Conservation (phyloP, 2,113 vertebrate species). For the Arvicanthis niloticus region DNA sequence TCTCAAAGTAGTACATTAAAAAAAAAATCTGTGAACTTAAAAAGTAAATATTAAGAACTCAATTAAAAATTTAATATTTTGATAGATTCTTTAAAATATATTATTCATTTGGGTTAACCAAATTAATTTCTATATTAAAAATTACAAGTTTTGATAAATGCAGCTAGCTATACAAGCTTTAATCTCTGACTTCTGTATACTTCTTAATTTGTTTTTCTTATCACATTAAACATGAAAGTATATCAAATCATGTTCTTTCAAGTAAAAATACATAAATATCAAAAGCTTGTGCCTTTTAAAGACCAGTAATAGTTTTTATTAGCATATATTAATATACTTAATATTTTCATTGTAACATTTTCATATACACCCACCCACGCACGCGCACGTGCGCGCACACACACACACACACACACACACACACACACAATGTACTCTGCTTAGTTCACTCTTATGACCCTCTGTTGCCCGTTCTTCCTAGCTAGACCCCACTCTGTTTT, state of each 20-base stretch:
- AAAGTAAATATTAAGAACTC: not conserved
- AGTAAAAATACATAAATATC: constrained; percentile 34
- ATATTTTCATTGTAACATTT: not conserved
- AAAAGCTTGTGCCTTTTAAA: constrained; percentile 28
- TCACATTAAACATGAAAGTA: constrained; percentile 54
- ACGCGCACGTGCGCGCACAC: no score
- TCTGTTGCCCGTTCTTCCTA: not conserved
- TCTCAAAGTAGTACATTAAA: constrained; percentile 88
- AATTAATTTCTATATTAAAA: constrained; percentile 52
- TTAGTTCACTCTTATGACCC: not conserved
- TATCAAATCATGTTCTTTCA: constrained; percentile 30
- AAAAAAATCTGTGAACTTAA: constrained; percentile 7
- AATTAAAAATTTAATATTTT: not conserved
- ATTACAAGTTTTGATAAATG: constrained; percentile 62
- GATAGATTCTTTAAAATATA: constrained; percentile 65
- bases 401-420: no score
- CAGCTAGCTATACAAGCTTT: constrained; percentile 42
- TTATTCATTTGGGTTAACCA: constrained; percentile 57
- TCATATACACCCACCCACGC: not conserved
- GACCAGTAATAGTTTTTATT: not conserved
- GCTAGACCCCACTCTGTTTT: not conserved
- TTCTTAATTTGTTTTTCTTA: constrained; percentile 55
- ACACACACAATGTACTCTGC: not conserved
- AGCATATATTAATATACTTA: not conserved
- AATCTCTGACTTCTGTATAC: not conserved